Evolutionary conservation across 1,140 invertebrate genomes (phyloP), one percentile per base, ranked within the genome.

Genomic region (Camponotus pennsylvanicus): DNA sequence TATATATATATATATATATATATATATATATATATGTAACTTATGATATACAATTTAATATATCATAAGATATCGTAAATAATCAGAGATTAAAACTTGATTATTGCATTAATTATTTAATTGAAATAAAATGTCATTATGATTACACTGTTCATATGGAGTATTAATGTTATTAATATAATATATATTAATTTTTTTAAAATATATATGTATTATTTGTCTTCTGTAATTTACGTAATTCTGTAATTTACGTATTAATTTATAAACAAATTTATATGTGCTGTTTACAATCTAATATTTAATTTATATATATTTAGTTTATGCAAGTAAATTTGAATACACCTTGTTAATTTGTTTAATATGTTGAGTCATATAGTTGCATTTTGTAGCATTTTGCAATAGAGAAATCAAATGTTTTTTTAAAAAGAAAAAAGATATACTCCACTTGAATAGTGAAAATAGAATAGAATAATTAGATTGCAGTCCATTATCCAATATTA

Each of bases 391-490:
- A 88, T 79, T 88, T 1, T 73, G 2, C 13, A 77, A 5, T 85
- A 49, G 61, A n/a, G 40, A 42, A 67, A 49, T 69, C 15, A 1
- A 0, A 9, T 63, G 13, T 45, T 45, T 82, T 59, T 73, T 9
- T 9, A 61, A 37, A 42, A 42, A 59, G 3, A 42, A 2, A 32
- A 45, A 42, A 37, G 13, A 27, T 64, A 82, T 78, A 57, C 79
- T 90, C 79, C 75, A 80, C 64, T 87, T 85, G 88, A 90, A 90
- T 80, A 88, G 75, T 85, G n/a, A 79, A 75, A 79, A 75, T 87
- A 89, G 71, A 79, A 57, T 77, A 85, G 42, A 13, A 49, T 57
- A 80, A 63, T 86, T 69, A 86, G 52, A 61, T 80, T 63, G 78
- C 77, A 70, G 78, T 78, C 45, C 77, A 83, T 55, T 88, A 63